These are phyloP conservation scores for Zonitis immaculata DNA, from an alignment of 2,888 invertebrate species.

Conservation along the genomic window DNA sequence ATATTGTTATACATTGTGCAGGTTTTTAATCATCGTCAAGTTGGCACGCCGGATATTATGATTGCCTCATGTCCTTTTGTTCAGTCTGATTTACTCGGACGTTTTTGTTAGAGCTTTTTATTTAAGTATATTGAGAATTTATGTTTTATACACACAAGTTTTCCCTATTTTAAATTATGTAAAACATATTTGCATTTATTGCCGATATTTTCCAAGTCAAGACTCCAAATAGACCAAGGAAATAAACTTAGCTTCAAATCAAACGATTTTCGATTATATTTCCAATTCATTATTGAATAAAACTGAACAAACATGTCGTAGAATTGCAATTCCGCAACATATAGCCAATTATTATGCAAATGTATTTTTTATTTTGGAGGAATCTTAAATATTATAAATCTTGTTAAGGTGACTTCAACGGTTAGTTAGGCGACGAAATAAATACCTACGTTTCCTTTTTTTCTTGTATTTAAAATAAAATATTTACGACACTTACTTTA, in stretches of 20 bases:
- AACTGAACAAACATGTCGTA: background rate
- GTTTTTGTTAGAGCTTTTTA: slow-evolving; percentile 13
- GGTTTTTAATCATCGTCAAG: slow-evolving; percentile 19
- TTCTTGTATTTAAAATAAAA: no score
- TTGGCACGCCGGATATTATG: slow-evolving; percentile 10
- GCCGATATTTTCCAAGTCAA: no score
- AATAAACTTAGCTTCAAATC: slow-evolving; percentile 15
- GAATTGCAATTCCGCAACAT: background rate
- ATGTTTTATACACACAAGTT: background rate
- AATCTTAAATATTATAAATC: no score
- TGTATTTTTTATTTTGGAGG: no score
- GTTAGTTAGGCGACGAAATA: background rate
- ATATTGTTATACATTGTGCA: slow-evolving; percentile 14
- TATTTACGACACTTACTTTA: no score
- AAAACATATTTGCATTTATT: no score
- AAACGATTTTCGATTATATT: slow-evolving; percentile 4
- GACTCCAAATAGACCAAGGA: slow-evolving; percentile 7
- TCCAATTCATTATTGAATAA: background rate
- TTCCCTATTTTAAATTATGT: no score
- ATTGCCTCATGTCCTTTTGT: slow-evolving; percentile 13
- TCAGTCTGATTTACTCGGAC: slow-evolving; percentile 13
- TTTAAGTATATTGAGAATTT: slow-evolving; percentile 10
- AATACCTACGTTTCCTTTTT: no score
- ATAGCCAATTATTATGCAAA: background rate
- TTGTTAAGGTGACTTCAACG: background rate